Base-by-base conservation (phyloP, 1,140 invertebrate genomes). In the Drosophila kikkawai region DNA sequence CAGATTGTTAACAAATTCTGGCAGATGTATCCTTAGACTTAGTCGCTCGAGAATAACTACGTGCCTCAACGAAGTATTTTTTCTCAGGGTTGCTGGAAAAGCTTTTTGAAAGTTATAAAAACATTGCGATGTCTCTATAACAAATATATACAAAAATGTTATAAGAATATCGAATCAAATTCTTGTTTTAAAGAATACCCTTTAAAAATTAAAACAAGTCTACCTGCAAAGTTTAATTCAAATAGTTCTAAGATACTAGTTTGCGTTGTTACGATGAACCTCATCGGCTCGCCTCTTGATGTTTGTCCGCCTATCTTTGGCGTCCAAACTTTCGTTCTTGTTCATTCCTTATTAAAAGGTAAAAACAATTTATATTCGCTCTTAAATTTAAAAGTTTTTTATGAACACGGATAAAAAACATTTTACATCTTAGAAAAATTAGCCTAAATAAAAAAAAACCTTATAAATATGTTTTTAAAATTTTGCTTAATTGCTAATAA, bases 1-100 rank as follows among this genome's bases (percentile, higher is more conserved):
- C 85, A 88, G 85, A 90, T 90, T 88, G 85, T 68, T 80, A 75
- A 79, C 78, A 85, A 56, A 56, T 85, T 90, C 78, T 88, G 86
- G 70, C 85, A 88, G 85, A 88, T 88, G 85, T 81, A 88, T 71
- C 2, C 78, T 74, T 15, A 74, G 63, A 63, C 66, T 77, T 63
- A 39, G 53, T 65, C 56, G 51, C 47, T 48, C 34, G 51, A 85
- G 64, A 70, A 65, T 32, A 60, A 48, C 13, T 63, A 44, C 47
- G 83, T 82, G 58, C 32, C 36, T 22, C 13, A 26, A 47, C 50
- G 64, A 29, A 29, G 47, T 60, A 66, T 61, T 57, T 34, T 17
- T 56, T 37, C 8, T 37, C 47, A 42, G 82, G 82, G 82, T 79
- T 65, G 82, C 45, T 76, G 19, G 7, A 15, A 37, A 15, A 22